Conservation (phyloP, 2,888 invertebrate genomes). For the Xylocampa areola region DNA sequence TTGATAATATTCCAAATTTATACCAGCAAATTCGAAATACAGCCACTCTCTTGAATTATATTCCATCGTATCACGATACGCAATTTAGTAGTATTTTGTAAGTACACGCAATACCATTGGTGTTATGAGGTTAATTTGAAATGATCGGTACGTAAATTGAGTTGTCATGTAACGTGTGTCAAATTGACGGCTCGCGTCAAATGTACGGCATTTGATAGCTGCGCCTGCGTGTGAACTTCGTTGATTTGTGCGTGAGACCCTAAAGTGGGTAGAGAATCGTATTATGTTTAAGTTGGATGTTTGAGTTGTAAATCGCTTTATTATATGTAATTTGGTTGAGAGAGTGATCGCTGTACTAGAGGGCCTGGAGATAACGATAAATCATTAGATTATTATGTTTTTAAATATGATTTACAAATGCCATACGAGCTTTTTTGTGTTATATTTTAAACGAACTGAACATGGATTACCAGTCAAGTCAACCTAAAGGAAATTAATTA, state of each 20-base stretch:
- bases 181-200: slow-evolving; percentile 45
- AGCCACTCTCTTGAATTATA: slow-evolving; percentile 34
- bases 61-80: slow-evolving; percentile 22
- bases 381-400: neutral
- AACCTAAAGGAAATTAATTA: no score
- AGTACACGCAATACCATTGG: slow-evolving; percentile 34
- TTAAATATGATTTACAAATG: neutral
- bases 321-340: neutral
- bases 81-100: slow-evolving; percentile 33
- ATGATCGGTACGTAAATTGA: slow-evolving; percentile 33
- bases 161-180: slow-evolving; percentile 19
- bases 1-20: slow-evolving; percentile 32
- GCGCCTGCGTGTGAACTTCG: slow-evolving; percentile 7
- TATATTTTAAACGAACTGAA: neutral
- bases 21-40: slow-evolving; percentile 18
- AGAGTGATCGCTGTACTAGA: neutral
- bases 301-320: slow-evolving; percentile 15
- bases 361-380: neutral
- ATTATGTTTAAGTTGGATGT: neutral
- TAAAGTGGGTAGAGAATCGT: neutral
- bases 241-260: slow-evolving; percentile 19
- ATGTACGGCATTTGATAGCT: slow-evolving; percentile 15
- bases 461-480: no score
- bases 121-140: slow-evolving; percentile 46
- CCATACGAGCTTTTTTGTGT: neutral